These are phyloP conservation scores for Trididemnum miniatum DNA, from an alignment of 23 tunicate genomes.

Conservation along the genomic window DNA sequence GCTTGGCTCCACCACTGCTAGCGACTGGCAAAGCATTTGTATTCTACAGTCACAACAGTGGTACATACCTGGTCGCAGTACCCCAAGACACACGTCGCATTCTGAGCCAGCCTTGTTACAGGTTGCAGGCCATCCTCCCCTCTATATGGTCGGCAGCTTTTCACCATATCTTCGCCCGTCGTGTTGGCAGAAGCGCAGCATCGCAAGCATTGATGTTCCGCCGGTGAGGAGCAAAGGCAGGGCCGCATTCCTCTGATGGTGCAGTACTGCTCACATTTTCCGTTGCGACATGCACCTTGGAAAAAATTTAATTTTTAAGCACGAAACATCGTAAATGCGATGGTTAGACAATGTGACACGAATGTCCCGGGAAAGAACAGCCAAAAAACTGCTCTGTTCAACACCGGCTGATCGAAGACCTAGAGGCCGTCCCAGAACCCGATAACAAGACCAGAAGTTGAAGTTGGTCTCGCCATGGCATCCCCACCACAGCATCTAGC, in stretches of 20 bases:
- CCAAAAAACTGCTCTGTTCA: too few species aligned
- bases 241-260: conserved; percentile 63
- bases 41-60: background rate
- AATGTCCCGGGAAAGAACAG: too few species aligned
- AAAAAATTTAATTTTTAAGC: too few species aligned
- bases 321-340: too few species aligned
- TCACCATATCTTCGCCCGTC: conserved; percentile 33
- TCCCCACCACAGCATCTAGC: too few species aligned
- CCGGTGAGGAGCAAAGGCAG: conserved; percentile 53
- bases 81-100: conserved; percentile 73
- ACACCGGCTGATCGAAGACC: too few species aligned
- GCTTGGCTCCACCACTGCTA: too few species aligned
- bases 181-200: conserved; percentile 67
- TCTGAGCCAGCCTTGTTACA: conserved; percentile 43
- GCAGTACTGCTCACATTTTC: conserved; percentile 79
- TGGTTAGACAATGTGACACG: too few species aligned
- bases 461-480: too few species aligned
- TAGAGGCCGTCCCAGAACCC: too few species aligned
- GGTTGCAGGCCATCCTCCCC: background rate
- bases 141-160: conserved; percentile 52
- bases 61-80: conserved; percentile 51
- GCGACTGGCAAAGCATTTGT: too few species aligned
- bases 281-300: conserved; percentile 81
- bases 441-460: too few species aligned
- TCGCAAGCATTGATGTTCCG: conserved; percentile 54